Evolutionary conservation across 53 echinoderm and acorn worm species (phyloP).

Genomic region (Hippasteria phrygiana): DNA sequence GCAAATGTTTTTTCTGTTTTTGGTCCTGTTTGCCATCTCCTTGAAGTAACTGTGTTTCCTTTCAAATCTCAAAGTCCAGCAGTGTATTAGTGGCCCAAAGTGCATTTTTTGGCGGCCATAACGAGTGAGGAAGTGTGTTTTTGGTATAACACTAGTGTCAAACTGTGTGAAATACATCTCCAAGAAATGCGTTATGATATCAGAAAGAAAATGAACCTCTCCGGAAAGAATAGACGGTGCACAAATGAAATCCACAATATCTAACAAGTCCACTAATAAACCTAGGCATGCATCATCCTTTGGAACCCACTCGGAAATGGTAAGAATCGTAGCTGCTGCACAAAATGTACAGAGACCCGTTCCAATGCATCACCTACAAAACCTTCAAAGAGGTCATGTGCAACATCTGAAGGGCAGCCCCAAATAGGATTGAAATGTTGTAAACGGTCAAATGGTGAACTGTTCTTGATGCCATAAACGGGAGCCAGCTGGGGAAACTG

Average conservation of each 20-base stretch:
- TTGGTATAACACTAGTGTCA: conserved; percentile 50
- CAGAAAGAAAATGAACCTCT: conserved; percentile 41
- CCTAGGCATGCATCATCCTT: conserved; percentile 52
- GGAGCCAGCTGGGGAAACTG: conserved; percentile 53
- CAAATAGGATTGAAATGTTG: conserved; percentile 58
- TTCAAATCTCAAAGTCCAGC: conserved; percentile 47
- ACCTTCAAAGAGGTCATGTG: conserved; percentile 76
- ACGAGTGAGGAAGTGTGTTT: conserved; percentile 46
- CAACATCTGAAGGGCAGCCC: conserved; percentile 67
- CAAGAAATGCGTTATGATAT: no score
- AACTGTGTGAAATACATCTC: no score
- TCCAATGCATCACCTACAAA: conserved; percentile 57
- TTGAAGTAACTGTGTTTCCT: conserved; percentile 61
- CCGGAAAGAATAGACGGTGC: conserved; percentile 48
- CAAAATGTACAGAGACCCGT: conserved; percentile 51
- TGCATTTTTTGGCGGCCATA: conserved; percentile 23
- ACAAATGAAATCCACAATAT: conserved; percentile 63
- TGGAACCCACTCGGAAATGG: conserved; percentile 67
- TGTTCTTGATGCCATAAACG: conserved; percentile 57
- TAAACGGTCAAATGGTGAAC: conserved; percentile 58
- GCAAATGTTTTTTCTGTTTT: no score
- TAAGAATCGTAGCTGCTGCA: conserved; percentile 47
- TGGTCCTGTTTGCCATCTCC: conserved; percentile 36
- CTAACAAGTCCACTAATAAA: conserved; percentile 60
- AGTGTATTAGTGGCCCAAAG: conserved; percentile 56